Base-by-base conservation (phyloP, 2,888 invertebrate genomes). In the Amphipyra tragopoginis region DNA sequence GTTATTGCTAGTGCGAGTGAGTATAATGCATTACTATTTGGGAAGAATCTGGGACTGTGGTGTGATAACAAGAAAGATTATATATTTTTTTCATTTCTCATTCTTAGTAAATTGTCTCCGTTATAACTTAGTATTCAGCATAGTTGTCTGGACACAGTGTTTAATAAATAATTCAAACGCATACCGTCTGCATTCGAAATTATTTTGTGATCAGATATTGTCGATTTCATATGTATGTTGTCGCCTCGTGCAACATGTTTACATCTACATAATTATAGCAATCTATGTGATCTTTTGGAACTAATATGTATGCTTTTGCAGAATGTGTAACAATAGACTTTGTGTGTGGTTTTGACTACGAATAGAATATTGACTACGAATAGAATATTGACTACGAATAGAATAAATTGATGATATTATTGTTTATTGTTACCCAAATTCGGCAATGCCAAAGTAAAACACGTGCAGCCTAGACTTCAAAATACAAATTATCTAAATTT, bases 91-190 rank as follows among this genome's bases (percentile, higher is more conserved):
- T n/a, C n/a, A n/a, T 21, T 21, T 21, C 21, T 5, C 5, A 29
- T 5, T 29, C 7, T 29, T 29, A 29, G 29, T 29, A 29, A 29
- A 5, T 7, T 29, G 9, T 10, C 4, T 36, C 3, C 3, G 10
- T 36, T 10, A 10, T 10, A 36, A 36, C 36, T 36, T 36, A 36
- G 36, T 36, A 36, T 36, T 36, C 36, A 33, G 9, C 33, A 10
- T 36, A 10, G 10, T 4, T 36, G 11, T 36, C 9, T 11, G 36
- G 10, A 36, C 10, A 36, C n/a, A n/a, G 39, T 39, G 5, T 39
- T 39, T n/a, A 6, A 59, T 49, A 43, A 34, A 52, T 65, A 15
- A 53, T 65, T 66, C 29, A 60, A 40, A 40, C 15, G 39, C 15
- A 52, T 29, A 6, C 10, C 5, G 1, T 52, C 34, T 39, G 65